Conservation (phyloP, 2,113 vertebrate genomes). For the Sialia sialis region DNA sequence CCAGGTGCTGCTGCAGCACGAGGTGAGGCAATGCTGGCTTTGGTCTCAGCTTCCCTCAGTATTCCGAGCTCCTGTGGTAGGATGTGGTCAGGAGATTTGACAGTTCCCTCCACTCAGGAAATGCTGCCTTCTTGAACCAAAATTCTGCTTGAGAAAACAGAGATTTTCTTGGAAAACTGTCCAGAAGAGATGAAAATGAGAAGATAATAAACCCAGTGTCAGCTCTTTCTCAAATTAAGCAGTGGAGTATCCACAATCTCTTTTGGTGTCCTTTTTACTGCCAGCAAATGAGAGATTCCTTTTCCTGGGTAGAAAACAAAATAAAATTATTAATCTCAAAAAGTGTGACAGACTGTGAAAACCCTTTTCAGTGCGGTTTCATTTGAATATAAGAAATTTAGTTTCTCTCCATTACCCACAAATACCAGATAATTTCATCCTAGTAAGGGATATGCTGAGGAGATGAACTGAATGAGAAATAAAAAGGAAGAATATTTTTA, state of each 20-base stretch:
- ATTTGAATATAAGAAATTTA: neutral
- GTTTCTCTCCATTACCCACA: neutral
- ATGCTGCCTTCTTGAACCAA: neutral
- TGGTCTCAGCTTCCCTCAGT: neutral
- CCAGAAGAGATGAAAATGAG: neutral
- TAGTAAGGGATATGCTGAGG: neutral
- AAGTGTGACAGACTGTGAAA: neutral
- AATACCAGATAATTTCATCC: neutral
- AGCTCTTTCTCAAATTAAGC: neutral
- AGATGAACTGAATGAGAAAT: neutral
- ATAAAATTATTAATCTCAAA: neutral
- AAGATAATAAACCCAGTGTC: neutral
- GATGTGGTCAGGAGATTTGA: neutral
- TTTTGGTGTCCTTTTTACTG: neutral
- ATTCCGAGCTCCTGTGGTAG: neutral
- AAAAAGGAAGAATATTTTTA: neutral
- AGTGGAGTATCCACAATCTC: neutral
- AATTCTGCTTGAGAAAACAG: neutral
- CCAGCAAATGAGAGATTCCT: neutral
- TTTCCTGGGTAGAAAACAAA: neutral
- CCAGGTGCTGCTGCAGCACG: neutral
- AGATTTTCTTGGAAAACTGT: neutral
- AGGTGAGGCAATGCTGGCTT: neutral
- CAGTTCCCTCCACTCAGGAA: neutral
- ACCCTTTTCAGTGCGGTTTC: neutral